Evolutionary conservation across 2,888 invertebrate genomes (phyloP).

Genomic region (Amorpha juglandis): DNA sequence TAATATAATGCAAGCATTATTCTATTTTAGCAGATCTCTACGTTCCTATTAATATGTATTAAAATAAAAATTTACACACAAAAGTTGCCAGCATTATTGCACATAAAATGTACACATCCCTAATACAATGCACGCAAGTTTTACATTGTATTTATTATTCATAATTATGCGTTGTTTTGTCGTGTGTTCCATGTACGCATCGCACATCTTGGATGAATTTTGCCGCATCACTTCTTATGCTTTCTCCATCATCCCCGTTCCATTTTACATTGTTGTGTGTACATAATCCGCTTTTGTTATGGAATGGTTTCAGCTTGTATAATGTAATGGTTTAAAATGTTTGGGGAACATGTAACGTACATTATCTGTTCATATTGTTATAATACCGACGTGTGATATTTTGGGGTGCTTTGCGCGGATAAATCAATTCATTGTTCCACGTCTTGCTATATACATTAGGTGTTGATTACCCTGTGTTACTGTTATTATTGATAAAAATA

Average conservation of each 20-base stretch:
- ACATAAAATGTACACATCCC: background rate
- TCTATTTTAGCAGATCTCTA: no score
- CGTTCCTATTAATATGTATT: no score
- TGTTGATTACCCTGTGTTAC: no score
- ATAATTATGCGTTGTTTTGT: slow-evolving; percentile 50
- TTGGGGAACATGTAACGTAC: background rate
- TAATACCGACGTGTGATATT: background rate
- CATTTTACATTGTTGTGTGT: slow-evolving; percentile 44
- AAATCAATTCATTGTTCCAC: no score
- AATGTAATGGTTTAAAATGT: slow-evolving; percentile 6
- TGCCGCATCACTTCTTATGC: slow-evolving; percentile 59
- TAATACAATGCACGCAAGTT: background rate
- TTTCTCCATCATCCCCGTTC: slow-evolving; percentile 52
- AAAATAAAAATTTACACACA: no score
- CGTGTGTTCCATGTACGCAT: slow-evolving; percentile 40
- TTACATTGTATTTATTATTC: slow-evolving; percentile 49
- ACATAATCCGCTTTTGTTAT: slow-evolving; percentile 36
- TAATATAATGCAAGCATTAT: no score
- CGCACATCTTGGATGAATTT: slow-evolving; percentile 44
- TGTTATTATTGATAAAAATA: no score
- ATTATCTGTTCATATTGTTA: background rate
- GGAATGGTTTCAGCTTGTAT: slow-evolving; percentile 22
- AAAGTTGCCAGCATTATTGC: no score
- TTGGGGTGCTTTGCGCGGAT: background rate
- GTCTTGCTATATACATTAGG: no score